Percentiles rank a stretch among this genome's conserved stretches.
phyloP scores from a whole-genome alignment of 1,140 invertebrate genomes.

The Drosophila yakuba region DNA sequence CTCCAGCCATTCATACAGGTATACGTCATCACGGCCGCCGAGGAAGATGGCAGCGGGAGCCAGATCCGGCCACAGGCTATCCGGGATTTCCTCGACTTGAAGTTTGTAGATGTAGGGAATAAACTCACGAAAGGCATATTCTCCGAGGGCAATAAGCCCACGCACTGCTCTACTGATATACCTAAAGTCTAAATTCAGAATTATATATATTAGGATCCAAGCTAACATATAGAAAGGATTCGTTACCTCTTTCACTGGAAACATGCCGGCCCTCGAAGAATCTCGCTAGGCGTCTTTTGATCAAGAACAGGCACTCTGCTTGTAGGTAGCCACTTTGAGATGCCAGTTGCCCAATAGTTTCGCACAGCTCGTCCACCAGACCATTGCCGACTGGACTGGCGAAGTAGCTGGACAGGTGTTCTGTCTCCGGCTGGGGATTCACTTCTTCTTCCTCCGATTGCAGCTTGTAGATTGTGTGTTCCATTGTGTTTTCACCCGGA shows the following conservation, averaged over 20 bases:
- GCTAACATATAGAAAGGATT: background rate
- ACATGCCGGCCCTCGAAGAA: conserved; percentile 71
- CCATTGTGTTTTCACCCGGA: conserved; percentile 17
- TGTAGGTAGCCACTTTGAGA: conserved; percentile 75
- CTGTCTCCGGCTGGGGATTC: conserved; percentile 27
- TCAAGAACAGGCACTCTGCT: conserved; percentile 71
- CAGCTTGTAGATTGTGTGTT: conserved; percentile 64
- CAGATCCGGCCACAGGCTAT: conserved; percentile 67
- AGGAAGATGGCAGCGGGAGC: conserved; percentile 71
- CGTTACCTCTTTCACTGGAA: conserved; percentile 60
- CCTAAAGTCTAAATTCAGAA: conserved; percentile 54
- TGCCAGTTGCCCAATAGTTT: conserved; percentile 72
- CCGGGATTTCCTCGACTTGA: conserved; percentile 55
- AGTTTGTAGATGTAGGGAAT: conserved; percentile 80
- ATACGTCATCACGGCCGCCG: conserved; percentile 70
- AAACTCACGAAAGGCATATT: conserved; percentile 82
- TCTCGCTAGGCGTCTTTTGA: conserved; percentile 62
- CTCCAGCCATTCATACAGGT: conserved; percentile 81
- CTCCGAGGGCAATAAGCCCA: conserved; percentile 74
- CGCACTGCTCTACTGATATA: conserved; percentile 73
- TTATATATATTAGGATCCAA: background rate
- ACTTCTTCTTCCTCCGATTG: conserved; percentile 56
- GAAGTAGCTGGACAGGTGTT: conserved; percentile 69
- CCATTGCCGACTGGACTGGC: conserved; percentile 59
- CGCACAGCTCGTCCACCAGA: conserved; percentile 71